Evolutionary conservation across 2,113 vertebrate genomes (phyloP).

Genomic region (Diglossa brunneiventris): DNA sequence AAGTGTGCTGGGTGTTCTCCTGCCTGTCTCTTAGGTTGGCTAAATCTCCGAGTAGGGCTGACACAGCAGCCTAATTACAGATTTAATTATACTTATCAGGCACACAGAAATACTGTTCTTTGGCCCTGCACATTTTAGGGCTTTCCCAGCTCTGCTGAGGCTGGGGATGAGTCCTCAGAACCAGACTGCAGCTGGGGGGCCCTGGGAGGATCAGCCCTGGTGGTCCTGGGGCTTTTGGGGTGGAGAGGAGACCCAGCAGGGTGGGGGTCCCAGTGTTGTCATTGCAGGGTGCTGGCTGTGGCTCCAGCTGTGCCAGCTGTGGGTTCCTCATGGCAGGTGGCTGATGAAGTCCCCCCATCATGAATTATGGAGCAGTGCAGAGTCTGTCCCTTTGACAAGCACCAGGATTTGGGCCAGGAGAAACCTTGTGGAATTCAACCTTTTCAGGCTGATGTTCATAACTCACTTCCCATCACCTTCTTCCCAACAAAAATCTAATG

Average conservation of each 20-base stretch:
- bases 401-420: background rate
- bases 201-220: background rate
- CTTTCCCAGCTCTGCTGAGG: background rate
- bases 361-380: background rate
- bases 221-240: background rate
- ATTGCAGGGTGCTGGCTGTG: background rate
- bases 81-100: conserved; percentile 44
- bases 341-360: background rate
- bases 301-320: background rate
- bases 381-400: background rate
- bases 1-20: conserved; percentile 18
- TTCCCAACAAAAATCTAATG: background rate
- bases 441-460: fast-evolving
- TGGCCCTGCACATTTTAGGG: background rate
- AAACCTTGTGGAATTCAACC: background rate
- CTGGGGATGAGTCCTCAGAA: background rate
- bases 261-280: background rate
- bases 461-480: background rate
- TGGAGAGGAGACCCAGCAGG: background rate
- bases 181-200: background rate
- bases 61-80: conserved; percentile 2
- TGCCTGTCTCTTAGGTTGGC: background rate
- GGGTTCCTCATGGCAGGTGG: background rate
- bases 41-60: background rate
- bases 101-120: background rate